Evolutionary conservation across 2,113 vertebrate genomes (phyloP).

Genomic region (Muntiacus reevesi): DNA sequence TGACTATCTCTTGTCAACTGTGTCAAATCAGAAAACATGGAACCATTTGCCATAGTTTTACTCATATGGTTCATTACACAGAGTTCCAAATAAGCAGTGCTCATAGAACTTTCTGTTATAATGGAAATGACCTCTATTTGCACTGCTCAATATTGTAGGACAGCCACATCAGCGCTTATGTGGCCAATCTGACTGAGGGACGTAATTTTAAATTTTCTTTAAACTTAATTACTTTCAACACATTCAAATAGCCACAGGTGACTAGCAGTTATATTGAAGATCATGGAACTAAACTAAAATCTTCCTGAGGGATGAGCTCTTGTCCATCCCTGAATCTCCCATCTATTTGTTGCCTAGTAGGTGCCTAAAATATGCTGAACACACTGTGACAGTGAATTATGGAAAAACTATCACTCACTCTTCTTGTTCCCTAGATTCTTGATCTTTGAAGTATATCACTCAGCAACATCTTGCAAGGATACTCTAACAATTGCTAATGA

Average conservation of each 20-base stretch:
- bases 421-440: neutral
- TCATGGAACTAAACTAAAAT: neutral
- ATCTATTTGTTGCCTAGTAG: neutral
- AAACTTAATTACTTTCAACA: neutral
- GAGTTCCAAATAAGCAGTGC: neutral
- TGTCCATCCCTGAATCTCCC: neutral
- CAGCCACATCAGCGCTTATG: neutral
- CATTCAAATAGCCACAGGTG: neutral
- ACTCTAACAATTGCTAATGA: neutral
- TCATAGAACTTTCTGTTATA: neutral
- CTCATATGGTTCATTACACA: neutral
- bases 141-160: neutral
- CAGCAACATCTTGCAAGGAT: neutral
- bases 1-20: neutral
- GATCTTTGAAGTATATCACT: neutral
- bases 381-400: neutral
- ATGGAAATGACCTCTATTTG: neutral
- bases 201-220: neutral
- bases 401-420: neutral
- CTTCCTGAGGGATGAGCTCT: neutral
- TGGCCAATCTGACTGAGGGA: neutral
- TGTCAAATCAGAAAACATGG: neutral
- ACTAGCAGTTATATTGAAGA: neutral
- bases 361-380: neutral
- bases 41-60: neutral